Conservation (phyloP, 2,888 invertebrate genomes). For the Tigriopus californicus region DNA sequence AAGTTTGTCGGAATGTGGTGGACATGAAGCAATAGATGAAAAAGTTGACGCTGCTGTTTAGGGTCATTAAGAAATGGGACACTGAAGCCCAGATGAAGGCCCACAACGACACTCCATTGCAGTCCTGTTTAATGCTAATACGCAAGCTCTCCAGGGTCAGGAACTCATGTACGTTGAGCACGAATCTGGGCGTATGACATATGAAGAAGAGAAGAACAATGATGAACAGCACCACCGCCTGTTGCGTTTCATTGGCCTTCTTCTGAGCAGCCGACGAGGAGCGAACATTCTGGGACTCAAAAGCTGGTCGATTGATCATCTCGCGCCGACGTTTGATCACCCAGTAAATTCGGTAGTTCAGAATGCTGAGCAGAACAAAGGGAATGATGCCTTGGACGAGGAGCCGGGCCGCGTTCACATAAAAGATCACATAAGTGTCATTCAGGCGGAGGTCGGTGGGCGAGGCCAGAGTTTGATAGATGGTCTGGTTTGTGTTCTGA, state of each 20-base stretch:
- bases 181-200: not conserved
- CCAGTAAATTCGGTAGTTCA: not conserved
- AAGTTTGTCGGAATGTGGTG: not conserved
- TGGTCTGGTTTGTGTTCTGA: not conserved
- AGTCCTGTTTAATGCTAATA: not conserved
- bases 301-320: not conserved
- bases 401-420: not conserved
- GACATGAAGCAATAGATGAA: slow-evolving; percentile 7
- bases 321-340: not conserved
- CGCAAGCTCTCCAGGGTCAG: not conserved
- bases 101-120: not conserved
- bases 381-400: not conserved
- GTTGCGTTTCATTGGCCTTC: not conserved
- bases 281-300: not conserved
- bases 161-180: not conserved
- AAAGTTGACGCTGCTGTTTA: not conserved
- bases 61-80: slow-evolving; percentile 1
- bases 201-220: slow-evolving; percentile 8
- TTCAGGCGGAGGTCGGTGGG: not conserved
- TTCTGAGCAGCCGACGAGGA: not conserved
- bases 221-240: not conserved
- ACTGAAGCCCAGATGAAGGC: not conserved
- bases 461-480: not conserved
- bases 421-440: not conserved
- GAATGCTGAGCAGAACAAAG: not conserved